Evolutionary conservation across 2,888 invertebrate species (phyloP), one percentile per base, ranked within the genome.

Genomic region (Trachelus stipa): DNA sequence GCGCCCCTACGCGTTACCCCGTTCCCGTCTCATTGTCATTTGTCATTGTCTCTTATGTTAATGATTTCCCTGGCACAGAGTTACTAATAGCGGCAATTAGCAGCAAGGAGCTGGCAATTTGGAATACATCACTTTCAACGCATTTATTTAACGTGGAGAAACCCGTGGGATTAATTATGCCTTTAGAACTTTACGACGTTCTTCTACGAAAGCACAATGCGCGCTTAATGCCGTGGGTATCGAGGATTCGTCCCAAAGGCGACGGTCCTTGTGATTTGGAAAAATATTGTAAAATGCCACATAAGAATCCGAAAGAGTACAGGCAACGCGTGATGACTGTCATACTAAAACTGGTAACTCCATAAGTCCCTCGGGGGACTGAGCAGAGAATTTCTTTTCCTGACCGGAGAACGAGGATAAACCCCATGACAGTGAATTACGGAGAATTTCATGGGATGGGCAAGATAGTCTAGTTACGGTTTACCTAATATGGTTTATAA

Each of bases 31-130:
- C 83, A 85, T 83, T 83, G 84, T 81, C 86, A 83, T 85, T 86
- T 83, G 84, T 85, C 85, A 85, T 85, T 85, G 85, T 86, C 85
- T 81, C 82, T 86, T 85, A 85, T 85, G 85, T 85, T 85, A 85
- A 85, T 86, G 85, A 83, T 85, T 81, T 81, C 77, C 33, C 71
- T 30, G 76, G 83, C 77, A 79, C 79, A 80, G 81, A 79, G 77
- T 85, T 86, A 85, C 86, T 85, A 85, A 85, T 86, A 85, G 84
- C 84, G 81, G 84, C 86, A 85, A 85, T 85, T 85, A 85, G 84
- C 84, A 81, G 80, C 83, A 80, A 80, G 86, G 76, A 83, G 81
- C 84, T 80, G 80, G 81, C 81, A 83, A 83, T 82, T 83, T 85
- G 82, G 84, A 84, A 85, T 85, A 85, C 86, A 86, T 86, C 86